Conservation (phyloP, 2,888 invertebrate species). For the Drosophila flavopinicola region DNA sequence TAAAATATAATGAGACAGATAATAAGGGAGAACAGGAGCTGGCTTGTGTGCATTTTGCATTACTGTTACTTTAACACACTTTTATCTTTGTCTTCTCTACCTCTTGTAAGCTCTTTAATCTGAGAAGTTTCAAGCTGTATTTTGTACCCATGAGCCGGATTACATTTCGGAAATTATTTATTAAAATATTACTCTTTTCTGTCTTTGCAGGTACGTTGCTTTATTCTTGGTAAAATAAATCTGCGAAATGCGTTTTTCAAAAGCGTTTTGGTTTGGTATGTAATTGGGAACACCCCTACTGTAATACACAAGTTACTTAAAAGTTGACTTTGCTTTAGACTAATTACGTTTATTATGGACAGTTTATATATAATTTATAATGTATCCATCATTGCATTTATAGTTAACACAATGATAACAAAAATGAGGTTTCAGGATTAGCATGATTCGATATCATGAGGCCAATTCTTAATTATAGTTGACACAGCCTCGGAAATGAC, state of each 20-base stretch:
- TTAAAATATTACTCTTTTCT: conserved; percentile 9
- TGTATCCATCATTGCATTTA: no score
- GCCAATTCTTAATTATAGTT: no score
- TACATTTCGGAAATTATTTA: not conserved
- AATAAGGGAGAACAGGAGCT: conserved; percentile 18
- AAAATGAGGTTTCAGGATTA: no score
- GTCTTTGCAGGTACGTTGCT: conserved; percentile 55
- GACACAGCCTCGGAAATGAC: not conserved
- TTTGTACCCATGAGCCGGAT: not conserved
- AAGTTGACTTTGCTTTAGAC: not conserved
- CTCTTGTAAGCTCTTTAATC: not conserved
- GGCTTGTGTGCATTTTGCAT: conserved; percentile 6
- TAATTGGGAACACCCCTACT: not conserved
- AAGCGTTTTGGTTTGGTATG: not conserved
- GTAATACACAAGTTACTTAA: not conserved
- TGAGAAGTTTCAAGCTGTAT: not conserved
- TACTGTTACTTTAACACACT: conserved; percentile 4
- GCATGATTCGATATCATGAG: no score
- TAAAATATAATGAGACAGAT: conserved; percentile 26
- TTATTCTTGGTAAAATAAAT: not conserved
- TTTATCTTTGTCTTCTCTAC: not conserved
- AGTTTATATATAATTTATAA: no score
- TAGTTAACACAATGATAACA: no score
- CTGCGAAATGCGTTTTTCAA: no score
- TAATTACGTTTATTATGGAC: no score